A percentile compares a stretch with the other conserved stretches of the same genome.
These are phyloP conservation scores for Melolontha melolontha DNA, from an alignment of 2,888 invertebrate genomes.

Conservation along the genomic window DNA sequence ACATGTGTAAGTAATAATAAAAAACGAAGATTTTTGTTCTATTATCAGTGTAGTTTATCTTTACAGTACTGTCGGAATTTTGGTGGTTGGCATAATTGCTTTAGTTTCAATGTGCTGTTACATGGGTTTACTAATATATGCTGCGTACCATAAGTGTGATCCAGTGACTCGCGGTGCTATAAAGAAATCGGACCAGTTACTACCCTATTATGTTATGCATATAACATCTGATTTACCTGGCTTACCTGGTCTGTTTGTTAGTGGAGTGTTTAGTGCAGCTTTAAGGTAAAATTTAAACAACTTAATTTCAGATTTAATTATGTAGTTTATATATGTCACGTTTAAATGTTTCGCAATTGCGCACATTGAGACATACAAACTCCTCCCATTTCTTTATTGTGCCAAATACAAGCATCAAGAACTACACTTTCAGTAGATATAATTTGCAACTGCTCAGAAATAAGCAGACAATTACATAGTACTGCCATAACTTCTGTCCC, in stretches of 20 bases:
- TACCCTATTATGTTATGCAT: constrained; percentile 88
- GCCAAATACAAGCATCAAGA: no score
- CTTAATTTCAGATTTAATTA: no score
- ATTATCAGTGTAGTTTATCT: constrained; percentile 36
- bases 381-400: no score
- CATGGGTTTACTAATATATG: constrained; percentile 88
- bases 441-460: no score
- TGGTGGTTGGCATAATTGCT: constrained; percentile 80
- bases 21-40: neutral
- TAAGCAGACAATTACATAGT: no score
- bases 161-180: constrained; percentile 82
- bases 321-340: no score
- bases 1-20: constrained; percentile 71
- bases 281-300: constrained; percentile 71
- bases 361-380: no score
- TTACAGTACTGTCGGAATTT: constrained; percentile 79
- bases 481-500: no score
- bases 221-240: constrained; percentile 80
- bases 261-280: constrained; percentile 89
- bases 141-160: constrained; percentile 86
- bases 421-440: no score
- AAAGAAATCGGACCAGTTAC: constrained; percentile 77
- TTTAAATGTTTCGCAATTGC: no score
- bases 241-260: constrained; percentile 85
- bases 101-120: constrained; percentile 85